phyloP scores from a whole-genome alignment of 2,888 invertebrate genomes.

The Cecidostiba fungosa region DNA sequence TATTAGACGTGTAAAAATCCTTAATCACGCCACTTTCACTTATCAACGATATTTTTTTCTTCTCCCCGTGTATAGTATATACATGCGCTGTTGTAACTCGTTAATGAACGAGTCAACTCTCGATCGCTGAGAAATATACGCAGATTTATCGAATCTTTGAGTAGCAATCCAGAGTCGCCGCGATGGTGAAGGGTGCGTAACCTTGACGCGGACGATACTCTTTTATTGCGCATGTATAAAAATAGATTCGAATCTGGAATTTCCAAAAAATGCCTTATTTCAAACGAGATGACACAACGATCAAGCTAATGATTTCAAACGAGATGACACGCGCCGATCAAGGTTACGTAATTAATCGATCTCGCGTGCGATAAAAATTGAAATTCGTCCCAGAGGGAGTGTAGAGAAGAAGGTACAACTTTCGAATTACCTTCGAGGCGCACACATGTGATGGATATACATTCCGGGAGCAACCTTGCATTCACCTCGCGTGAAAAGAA shows the following conservation, averaged over 20 bases:
- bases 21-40: conserved; percentile 54
- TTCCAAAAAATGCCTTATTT: background rate
- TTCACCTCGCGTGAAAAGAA: background rate
- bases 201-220: background rate
- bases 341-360: no score
- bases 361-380: background rate
- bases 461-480: background rate
- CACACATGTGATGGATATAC: background rate
- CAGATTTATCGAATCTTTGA: conserved; percentile 19
- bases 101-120: background rate
- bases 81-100: background rate
- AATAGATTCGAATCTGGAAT: background rate
- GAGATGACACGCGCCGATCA: no score
- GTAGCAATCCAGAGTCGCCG: background rate
- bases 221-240: conserved; percentile 2
- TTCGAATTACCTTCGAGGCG: background rate
- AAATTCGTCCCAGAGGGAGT: background rate
- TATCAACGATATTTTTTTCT: conserved; percentile 36
- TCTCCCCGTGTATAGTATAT: background rate
- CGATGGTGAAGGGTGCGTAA: background rate
- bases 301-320: background rate
- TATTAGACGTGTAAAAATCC: conserved; percentile 15
- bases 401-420: conserved; percentile 3
- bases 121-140: background rate
- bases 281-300: background rate